Evolutionary conservation across 2,888 invertebrate species (phyloP), one percentile per base, ranked within the genome.

Genomic region (Pterobdella sp.): DNA sequence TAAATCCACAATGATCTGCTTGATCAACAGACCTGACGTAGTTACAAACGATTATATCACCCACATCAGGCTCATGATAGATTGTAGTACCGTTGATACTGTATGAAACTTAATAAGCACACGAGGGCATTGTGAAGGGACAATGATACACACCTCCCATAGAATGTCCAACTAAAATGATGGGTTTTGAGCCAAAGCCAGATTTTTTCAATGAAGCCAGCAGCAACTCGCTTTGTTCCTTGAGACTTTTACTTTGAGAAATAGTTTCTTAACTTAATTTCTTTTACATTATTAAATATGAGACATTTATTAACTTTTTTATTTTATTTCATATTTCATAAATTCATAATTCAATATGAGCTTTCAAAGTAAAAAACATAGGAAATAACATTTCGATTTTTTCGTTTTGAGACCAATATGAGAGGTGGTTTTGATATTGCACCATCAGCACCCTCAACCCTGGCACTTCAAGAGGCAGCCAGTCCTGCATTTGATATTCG

Each of bases 161-260:
- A 1, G 95, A 95, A 86, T 96, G 96, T 3, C 82, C 90, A 31
- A 95, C 87, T 93, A 94, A 96, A 42, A 95, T 87, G 36, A 93
- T 87, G 0, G 93, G 93, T 74, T 90, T 87, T 75, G 87, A 84
- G 0, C 95, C 95, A 14, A 96, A 88, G 70, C 90, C 91, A 32
- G 93, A 90, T 79, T 86, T 86, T 70, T 87, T 81, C 72, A 95
- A 86, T 76, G 89, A 89, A 31, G 87, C 85, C 22, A 89, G 73
- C 31, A 83, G 75, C 32, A 77, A 78, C 65, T 73, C 74, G 52
- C 80, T 79, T 72, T 82, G 76, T n/a, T 74, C 76, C 14, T 64
- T 68, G 26, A 82, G 68, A 4, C 79, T 78, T 42, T 80, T 76
- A 75, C 82, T 82, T 74, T 34, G 52, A 60, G 34, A 22, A 56